Percentiles rank a stretch among this genome's conserved stretches.
phyloP scores from a whole-genome alignment of 2,113 vertebrate species.

The Cardinalis cardinalis region DNA sequence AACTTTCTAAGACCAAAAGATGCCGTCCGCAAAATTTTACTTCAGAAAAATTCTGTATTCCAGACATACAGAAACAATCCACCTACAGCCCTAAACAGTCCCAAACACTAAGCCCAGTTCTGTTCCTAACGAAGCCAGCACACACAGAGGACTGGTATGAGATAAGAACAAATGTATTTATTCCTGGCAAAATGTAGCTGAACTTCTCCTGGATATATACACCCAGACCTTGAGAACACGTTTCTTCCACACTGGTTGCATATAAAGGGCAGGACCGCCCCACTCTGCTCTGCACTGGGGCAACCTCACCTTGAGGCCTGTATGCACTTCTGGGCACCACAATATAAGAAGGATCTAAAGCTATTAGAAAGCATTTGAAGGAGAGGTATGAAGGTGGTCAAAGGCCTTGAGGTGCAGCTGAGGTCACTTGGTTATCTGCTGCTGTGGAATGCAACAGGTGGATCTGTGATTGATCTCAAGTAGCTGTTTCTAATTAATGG shows the following conservation, averaged over 20 bases:
- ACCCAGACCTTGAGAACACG: neutral
- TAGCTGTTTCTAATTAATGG: too few relatives aligned
- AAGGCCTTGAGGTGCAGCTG: rapidly evolving
- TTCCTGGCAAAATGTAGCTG: neutral
- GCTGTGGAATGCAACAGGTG: too few relatives aligned
- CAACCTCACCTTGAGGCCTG: rapidly evolving
- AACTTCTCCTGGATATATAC: neutral
- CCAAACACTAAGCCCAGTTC: neutral
- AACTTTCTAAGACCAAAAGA: neutral
- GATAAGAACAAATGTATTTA: neutral
- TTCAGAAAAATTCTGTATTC: neutral
- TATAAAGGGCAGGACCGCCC: neutral
- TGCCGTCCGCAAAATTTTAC: neutral
- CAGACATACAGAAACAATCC: neutral
- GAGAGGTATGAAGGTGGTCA: neutral
- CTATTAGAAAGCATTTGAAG: neutral
- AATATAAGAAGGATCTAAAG: neutral
- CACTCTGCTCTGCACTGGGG: rapidly evolving
- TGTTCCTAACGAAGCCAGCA: neutral
- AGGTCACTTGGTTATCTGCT: neutral
- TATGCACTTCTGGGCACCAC: neutral
- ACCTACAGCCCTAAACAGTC: neutral
- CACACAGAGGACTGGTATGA: neutral
- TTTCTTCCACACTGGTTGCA: neutral
- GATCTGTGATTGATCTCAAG: too few relatives aligned